Conservation (phyloP, 64 coral and sea anemone species). For the Stichodactyla helianthus region DNA sequence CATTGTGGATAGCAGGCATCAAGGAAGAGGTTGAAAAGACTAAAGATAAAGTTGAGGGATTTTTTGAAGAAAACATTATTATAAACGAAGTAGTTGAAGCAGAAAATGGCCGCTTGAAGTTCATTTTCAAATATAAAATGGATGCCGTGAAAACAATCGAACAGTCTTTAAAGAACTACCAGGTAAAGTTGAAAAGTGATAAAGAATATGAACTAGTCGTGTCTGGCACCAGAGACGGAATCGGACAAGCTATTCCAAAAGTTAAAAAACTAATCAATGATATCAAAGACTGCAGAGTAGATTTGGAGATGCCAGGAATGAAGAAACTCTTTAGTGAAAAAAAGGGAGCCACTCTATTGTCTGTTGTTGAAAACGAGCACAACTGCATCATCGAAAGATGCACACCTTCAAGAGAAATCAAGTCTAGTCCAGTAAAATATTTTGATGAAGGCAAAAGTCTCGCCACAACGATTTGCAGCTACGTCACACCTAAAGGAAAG, state of each 20-base stretch:
- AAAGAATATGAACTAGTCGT: background rate
- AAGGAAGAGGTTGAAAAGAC: constrained; percentile 6
- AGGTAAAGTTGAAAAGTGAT: constrained; percentile 11
- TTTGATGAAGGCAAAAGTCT: background rate
- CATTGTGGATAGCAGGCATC: constrained; percentile 33
- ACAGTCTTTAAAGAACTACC: background rate
- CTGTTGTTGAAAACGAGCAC: background rate
- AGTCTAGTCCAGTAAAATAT: too few relatives aligned
- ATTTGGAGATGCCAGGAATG: constrained; percentile 40
- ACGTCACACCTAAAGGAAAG: constrained; percentile 17
- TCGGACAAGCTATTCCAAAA: background rate
- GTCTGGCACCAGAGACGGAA: constrained; percentile 27
- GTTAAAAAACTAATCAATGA: background rate
- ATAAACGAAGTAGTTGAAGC: background rate
- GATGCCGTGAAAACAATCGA: background rate
- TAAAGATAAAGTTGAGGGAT: background rate
- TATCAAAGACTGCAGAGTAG: background rate
- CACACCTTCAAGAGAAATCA: background rate
- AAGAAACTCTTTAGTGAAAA: constrained; percentile 22
- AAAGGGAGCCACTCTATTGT: constrained; percentile 3
- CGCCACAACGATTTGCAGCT: constrained; percentile 30
- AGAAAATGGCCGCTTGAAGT: constrained; percentile 12
- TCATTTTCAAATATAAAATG: constrained; percentile 7
- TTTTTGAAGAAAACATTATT: constrained; percentile 63
- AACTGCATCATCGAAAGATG: constrained; percentile 9